Percentiles rank a stretch among this genome's conserved stretches.
Evolutionary conservation across 2,113 vertebrate species (phyloP).

Genomic region (Plotosus lineatus): DNA sequence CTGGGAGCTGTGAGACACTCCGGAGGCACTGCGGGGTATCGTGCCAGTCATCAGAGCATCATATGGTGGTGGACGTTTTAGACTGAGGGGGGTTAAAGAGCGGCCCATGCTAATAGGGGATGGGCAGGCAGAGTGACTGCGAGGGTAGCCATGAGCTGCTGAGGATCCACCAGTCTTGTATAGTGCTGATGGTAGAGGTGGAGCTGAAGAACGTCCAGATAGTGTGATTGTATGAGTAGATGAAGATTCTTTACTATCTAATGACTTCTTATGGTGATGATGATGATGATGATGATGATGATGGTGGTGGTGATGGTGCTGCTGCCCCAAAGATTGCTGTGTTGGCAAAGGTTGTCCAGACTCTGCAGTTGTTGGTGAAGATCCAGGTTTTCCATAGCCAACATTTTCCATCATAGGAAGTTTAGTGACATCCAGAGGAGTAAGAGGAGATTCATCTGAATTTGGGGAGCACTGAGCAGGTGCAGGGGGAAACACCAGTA

Average conservation of each 20-base stretch:
- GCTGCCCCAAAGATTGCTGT: conserved; percentile 42
- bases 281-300: conserved; percentile 70
- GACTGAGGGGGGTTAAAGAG: conserved; percentile 86
- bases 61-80: conserved; percentile 93
- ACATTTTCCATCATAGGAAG: conserved; percentile 86
- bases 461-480: conserved; percentile 92
- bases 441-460: conserved; percentile 94
- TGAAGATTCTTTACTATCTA: conserved; percentile 71
- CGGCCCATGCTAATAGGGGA: conserved; percentile 92
- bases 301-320: conserved; percentile 70
- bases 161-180: conserved; percentile 79
- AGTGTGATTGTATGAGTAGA: conserved; percentile 76
- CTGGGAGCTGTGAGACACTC: conserved; percentile 78
- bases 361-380: conserved; percentile 61
- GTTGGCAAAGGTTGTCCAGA: conserved; percentile 36
- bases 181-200: conserved; percentile 83
- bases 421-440: conserved; percentile 89
- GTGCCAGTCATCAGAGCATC: conserved; percentile 85
- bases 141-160: conserved; percentile 85
- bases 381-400: conserved; percentile 79
- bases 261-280: conserved; percentile 58
- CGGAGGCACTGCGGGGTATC: conserved; percentile 83
- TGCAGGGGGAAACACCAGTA: conserved; percentile 91
- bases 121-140: conserved; percentile 90
- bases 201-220: conserved; percentile 84